Base-by-base conservation (phyloP, 2,797 vertebrate species). In the Pelochelys cantorii region DNA sequence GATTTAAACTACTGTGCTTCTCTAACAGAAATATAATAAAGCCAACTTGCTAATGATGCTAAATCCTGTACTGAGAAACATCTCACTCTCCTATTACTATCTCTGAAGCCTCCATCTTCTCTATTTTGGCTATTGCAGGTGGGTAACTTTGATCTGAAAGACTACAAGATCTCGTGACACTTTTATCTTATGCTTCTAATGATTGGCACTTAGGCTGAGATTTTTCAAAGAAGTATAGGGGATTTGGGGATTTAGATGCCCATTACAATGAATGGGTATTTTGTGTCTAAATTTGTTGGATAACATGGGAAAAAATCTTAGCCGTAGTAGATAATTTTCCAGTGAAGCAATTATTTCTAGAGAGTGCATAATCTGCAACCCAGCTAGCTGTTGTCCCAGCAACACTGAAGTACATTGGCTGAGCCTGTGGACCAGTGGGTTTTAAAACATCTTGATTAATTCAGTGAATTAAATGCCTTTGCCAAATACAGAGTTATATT, bases 401-500 rank as follows among this genome's bases (percentile, higher is more conserved):
- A 59, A 23, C 65, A 53, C 80, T 27, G 20, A 0, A 91, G 95
- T 48, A 80, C 42, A 65, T 18, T 57, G 86, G 79, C 83, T 89
- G 34, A 31, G 86, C 86, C 87, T 62, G 56, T 82, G 87, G 82
- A 20, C 83, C 5, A 5, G 2, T 79, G 65, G 84, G 17, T 92
- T 96, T 91, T 77, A 3, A 84, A 79, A 75, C 88, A 93, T 84
- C 79, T 65, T 62, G 60, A n/a, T 87, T 91, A 92, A 89, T 85
- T 94, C 87, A 75, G 54, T 90, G 68, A 91, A 91, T 84, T 93
- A 87, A 94, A 62, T 75, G 62, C 83, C 79, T 92, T 95, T 94
- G 78, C 75, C 95, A 96, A 94, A 96, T 93, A 96, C 85, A 88
- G 96, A 78, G 79, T 78, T 7, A 14, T 2, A 34, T 85, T 29